Percentiles rank a stretch among this genome's conserved stretches.
These are phyloP conservation scores for Acrossocheilus wenchowensis DNA, from an alignment of 2,797 vertebrate genomes.

Conservation along the genomic window DNA sequence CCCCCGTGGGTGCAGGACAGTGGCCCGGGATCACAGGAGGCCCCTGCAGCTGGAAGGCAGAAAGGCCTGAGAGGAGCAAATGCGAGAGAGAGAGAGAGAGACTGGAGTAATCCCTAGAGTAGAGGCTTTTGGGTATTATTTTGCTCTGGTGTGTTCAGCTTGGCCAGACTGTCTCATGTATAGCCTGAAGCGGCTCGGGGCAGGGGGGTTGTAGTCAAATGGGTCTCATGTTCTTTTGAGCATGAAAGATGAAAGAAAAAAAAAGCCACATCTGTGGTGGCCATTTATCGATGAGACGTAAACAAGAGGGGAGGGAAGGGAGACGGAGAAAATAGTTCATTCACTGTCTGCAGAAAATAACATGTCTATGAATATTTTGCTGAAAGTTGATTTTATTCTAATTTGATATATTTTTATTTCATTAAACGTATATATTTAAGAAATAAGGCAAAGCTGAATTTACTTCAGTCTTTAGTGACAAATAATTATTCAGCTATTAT, in stretches of 20 bases:
- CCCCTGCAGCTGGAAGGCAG: slow-evolving; percentile 63
- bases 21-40: slow-evolving; percentile 59
- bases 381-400: background rate
- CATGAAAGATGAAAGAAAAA: slow-evolving; percentile 63
- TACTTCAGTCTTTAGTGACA: background rate
- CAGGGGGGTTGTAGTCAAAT: slow-evolving; percentile 65
- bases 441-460: too few species aligned
- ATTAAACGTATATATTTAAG: background rate
- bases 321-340: slow-evolving; percentile 3
- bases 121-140: slow-evolving; percentile 64
- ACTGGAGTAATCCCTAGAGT: slow-evolving; percentile 52
- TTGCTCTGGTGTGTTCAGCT: slow-evolving; percentile 60
- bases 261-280: slow-evolving; percentile 64
- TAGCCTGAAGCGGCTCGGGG: slow-evolving; percentile 63
- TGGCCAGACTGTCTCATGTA: slow-evolving; percentile 67
- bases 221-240: slow-evolving; percentile 67
- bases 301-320: slow-evolving; percentile 44
- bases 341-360: background rate
- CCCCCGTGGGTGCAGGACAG: slow-evolving; percentile 63
- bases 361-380: background rate
- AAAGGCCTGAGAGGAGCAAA: slow-evolving; percentile 33
- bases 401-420: background rate
- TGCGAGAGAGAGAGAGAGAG: slow-evolving; percentile 19
- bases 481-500: background rate
- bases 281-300: slow-evolving; percentile 65